Base-by-base conservation (phyloP, 2,888 invertebrate species). In the Conistra vaccinii region DNA sequence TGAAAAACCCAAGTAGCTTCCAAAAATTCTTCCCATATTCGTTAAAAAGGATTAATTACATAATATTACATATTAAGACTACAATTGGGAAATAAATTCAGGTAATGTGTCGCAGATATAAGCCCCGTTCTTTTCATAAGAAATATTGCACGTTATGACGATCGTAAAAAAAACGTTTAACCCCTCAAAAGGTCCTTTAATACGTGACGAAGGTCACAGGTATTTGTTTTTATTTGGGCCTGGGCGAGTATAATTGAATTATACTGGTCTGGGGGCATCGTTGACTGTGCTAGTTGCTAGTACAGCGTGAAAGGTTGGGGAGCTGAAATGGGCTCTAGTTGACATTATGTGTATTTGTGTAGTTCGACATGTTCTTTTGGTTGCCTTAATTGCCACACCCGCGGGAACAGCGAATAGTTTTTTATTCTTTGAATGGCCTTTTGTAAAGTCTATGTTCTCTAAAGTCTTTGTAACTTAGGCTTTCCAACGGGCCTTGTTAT, bases 171-270 rank as follows among this genome's bases (percentile, higher is more conserved):
- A 12, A 57, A 58, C 73, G 58, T 67, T 76, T 65, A 73, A 70
- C 60, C 66, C 60, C 48, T 73, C 67, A 48, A 81, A 86, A 69
- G 60, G 71, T 48, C 65, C 60, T 71, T 84, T 69, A 72, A 35
- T 72, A 62, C 57, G 26, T n/a, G 65, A 72, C 48, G 77, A 78
- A 80, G 80, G 87, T 75, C 71, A 63, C 57, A 63, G 35, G 35
- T 57, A 70, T 67, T 76, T 73, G 20, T 73, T 80, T 73, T 68
- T 68, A 66, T 69, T 67, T 32, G 45, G 42, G 55, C 63, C 57
- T 73, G 69, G 39, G 69, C n/a, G 58, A 58, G 61, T 73, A 55
- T 72, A 60, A 85, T 85, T 81, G 79, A 80, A 73, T 78, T 75
- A 58, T 73, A 62, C 58, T 58, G 45, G 62, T 75, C 60, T 63